These are phyloP conservation scores for Graphium colonna DNA, from an alignment of 2,888 invertebrate genomes.

Conservation along the genomic window DNA sequence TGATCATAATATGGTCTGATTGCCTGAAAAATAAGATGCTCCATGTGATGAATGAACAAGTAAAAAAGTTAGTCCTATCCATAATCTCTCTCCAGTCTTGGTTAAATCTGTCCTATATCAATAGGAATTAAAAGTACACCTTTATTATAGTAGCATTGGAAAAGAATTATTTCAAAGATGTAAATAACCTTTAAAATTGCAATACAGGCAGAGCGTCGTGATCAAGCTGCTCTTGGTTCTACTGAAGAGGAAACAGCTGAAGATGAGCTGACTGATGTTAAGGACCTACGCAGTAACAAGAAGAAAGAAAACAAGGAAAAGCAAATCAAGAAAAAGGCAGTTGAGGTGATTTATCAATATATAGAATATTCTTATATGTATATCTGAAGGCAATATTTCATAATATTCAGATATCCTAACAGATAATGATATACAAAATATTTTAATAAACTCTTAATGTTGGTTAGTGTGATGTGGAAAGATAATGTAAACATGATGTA, in stretches of 20 bases:
- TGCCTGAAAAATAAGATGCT: too few relatives aligned
- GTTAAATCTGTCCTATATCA: too few relatives aligned
- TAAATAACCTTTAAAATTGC: too few relatives aligned
- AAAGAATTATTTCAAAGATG: too few relatives aligned
- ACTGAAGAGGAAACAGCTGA: constrained; percentile 45
- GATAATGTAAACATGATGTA: not conserved
- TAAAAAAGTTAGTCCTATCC: too few relatives aligned
- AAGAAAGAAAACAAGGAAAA: constrained; percentile 76
- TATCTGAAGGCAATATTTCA: not conserved
- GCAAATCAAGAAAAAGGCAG: constrained; percentile 66
- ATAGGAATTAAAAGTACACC: too few relatives aligned
- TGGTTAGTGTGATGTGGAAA: too few relatives aligned
- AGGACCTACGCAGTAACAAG: constrained; percentile 73
- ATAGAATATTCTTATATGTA: not conserved
- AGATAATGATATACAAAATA: not conserved
- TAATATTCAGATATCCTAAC: not conserved
- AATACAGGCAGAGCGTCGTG: constrained; percentile 58
- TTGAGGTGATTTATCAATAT: constrained; percentile 42
- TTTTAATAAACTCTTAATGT: not conserved
- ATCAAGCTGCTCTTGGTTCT: constrained; percentile 50
- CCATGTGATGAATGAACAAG: too few relatives aligned
- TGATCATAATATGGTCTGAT: too few relatives aligned
- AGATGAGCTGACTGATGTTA: constrained; percentile 57
- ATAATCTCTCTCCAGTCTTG: too few relatives aligned
- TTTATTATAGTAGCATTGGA: too few relatives aligned